Conservation (phyloP, 1,140 invertebrate genomes). For the Halyomorpha halys region DNA sequence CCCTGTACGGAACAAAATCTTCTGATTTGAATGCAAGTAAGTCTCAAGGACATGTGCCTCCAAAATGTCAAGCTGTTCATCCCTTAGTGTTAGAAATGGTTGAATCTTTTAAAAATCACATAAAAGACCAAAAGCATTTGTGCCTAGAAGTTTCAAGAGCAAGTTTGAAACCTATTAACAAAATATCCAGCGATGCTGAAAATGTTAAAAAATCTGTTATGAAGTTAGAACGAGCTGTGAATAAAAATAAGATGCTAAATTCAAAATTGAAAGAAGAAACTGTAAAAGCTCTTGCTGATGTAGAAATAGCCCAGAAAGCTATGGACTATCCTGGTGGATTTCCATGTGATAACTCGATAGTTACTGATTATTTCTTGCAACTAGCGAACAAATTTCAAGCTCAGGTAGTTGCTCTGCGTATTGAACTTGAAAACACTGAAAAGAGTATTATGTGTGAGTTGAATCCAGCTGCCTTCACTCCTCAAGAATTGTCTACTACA, state of each 20-base stretch:
- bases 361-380: constrained; percentile 11
- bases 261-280: constrained; percentile 13
- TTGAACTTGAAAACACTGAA: constrained; percentile 17
- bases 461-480: constrained; percentile 11
- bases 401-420: background rate
- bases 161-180: constrained; percentile 10
- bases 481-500: constrained; percentile 17
- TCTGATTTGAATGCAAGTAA: background rate
- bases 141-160: constrained; percentile 11
- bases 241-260: constrained; percentile 6
- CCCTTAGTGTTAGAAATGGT: background rate
- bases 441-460: constrained; percentile 12
- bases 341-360: constrained; percentile 3
- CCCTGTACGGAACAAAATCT: background rate
- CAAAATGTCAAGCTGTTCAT: constrained; percentile 5
- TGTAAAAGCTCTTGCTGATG: constrained; percentile 1
- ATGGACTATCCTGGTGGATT: constrained; percentile 9
- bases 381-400: constrained; percentile 9
- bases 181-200: constrained; percentile 9
- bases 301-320: constrained; percentile 14
- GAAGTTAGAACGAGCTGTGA: constrained; percentile 18
- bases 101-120: constrained; percentile 12
- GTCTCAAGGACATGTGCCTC: background rate
- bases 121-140: constrained; percentile 9
- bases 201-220: constrained; percentile 9